A percentile compares a stretch with the other conserved stretches of the same genome.
phyloP scores from a whole-genome alignment of 1,140 invertebrate genomes.

The Macrostomum lignano region DNA sequence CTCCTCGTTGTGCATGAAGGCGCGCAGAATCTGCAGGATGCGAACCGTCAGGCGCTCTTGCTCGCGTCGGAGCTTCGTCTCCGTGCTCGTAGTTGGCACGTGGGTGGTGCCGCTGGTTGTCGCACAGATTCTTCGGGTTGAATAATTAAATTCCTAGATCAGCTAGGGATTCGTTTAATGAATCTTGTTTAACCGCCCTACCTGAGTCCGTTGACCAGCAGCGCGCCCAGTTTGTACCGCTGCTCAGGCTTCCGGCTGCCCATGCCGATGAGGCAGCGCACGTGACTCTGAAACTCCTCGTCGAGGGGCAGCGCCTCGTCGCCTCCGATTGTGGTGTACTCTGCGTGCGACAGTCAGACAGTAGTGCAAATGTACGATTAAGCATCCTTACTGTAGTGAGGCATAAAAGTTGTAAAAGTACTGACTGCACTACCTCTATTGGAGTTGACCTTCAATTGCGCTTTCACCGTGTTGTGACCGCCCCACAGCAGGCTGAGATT shows the following conservation, averaged over 20 bases:
- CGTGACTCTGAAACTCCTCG: conserved; percentile 10
- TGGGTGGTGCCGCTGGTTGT: too few species aligned
- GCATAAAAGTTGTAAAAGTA: not conserved
- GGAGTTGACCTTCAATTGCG: conserved; percentile 21
- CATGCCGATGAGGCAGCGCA: conserved; percentile 8
- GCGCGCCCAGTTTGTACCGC: conserved; percentile 7
- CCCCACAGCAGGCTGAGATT: conserved; percentile 21
- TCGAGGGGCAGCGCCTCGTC: conserved; percentile 9
- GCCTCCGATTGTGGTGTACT: conserved; percentile 9
- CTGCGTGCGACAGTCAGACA: too few species aligned
- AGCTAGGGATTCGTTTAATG: too few species aligned
- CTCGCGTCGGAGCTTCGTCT: not conserved
- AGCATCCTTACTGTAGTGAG: not conserved
- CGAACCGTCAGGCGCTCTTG: not conserved
- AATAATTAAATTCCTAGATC: too few species aligned
- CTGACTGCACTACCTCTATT: conserved; percentile 15
- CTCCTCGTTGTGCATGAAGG: not conserved
- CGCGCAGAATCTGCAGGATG: not conserved
- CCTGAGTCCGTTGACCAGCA: conserved; percentile 8
- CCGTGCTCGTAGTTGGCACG: too few species aligned
- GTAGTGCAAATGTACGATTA: too few species aligned
- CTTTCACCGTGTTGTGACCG: conserved; percentile 23
- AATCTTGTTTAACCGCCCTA: not conserved
- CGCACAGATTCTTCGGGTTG: too few species aligned
- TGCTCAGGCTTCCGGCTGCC: conserved; percentile 8